Evolutionary conservation across 2,888 invertebrate genomes (phyloP).

Genomic region (Thera britannica): DNA sequence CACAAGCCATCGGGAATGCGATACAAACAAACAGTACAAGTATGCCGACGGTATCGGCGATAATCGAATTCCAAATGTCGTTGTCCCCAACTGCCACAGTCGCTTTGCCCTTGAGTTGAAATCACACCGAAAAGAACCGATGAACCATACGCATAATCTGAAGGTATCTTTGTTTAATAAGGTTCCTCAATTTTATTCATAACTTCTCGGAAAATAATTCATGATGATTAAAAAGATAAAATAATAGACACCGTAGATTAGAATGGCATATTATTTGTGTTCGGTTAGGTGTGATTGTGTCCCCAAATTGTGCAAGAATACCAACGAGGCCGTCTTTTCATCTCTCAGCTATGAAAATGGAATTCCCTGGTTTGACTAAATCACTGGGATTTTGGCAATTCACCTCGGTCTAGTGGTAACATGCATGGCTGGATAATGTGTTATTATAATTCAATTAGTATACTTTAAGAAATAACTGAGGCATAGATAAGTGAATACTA

Average conservation of each 20-base stretch:
- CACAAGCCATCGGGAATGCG: constrained; percentile 3
- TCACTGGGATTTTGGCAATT: constrained; percentile 3
- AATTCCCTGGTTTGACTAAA: constrained; percentile 6
- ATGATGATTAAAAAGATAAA: no score
- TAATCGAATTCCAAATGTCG: constrained; percentile 32
- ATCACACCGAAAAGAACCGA: constrained; percentile 15
- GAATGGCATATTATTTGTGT: background rate
- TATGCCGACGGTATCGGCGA: constrained; percentile 16
- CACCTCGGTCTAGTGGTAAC: background rate
- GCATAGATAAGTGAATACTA: no score
- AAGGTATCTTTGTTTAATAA: no score
- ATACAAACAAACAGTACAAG: constrained; percentile 20
- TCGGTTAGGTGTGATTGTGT: constrained; percentile 11
- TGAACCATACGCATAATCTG: no score
- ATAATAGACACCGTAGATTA: no score
- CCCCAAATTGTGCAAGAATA: constrained; percentile 6
- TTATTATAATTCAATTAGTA: no score
- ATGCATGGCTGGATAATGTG: no score
- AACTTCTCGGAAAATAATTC: no score
- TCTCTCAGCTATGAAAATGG: constrained; percentile 21
- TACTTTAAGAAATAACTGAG: no score
- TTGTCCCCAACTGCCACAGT: constrained; percentile 23
- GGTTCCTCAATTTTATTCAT: no score
- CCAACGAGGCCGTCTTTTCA: constrained; percentile 15
- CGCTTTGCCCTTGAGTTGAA: constrained; percentile 9